A percentile compares a stretch with the other conserved stretches of the same genome.
Evolutionary conservation across 2,888 invertebrate genomes (phyloP).

Genomic region (Melanostoma mellinum): DNA sequence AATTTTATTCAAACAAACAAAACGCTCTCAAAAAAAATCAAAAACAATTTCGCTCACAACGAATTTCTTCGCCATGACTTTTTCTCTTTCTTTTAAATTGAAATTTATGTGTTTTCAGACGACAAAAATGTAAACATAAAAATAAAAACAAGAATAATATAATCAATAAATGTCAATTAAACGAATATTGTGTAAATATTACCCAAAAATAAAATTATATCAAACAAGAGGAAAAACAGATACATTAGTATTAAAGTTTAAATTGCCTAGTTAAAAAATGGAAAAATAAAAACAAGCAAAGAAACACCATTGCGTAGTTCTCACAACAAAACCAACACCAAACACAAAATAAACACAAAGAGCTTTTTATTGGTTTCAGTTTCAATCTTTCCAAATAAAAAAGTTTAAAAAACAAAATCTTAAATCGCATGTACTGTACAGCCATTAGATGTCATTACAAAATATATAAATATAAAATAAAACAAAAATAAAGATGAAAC

Average conservation of each 20-base stretch:
- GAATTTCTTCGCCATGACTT: conserved; percentile 13
- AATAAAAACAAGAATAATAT: conserved; percentile 7
- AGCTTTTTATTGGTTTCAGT: conserved; percentile 73
- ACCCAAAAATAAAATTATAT: neutral
- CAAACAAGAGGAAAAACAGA: neutral
- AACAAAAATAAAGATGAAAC: conserved; percentile 58
- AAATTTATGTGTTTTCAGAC: conserved; percentile 13
- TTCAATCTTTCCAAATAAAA: conserved; percentile 55
- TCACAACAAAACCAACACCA: conserved; percentile 40
- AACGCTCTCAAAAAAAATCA: too few relatives aligned
- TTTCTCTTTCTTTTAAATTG: conserved; percentile 16
- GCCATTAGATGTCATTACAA: conserved; percentile 53
- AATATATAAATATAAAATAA: conserved; percentile 23
- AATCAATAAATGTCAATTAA: conserved; percentile 66
- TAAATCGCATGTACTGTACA: conserved; percentile 41
- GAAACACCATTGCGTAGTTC: neutral
- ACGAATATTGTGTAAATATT: conserved; percentile 49
- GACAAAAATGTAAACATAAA: conserved; percentile 9
- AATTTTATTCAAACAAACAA: too few relatives aligned
- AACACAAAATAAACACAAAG: conserved; percentile 42
- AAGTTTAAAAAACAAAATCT: conserved; percentile 23
- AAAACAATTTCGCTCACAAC: conserved; percentile 38
- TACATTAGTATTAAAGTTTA: conserved; percentile 43
- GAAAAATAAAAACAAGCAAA: conserved; percentile 30
- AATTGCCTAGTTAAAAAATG: conserved; percentile 47